Percentiles rank a stretch among this genome's conserved stretches.
Conservation (phyloP, 2,888 invertebrate genomes). For the Cryptocephalus primarius region DNA sequence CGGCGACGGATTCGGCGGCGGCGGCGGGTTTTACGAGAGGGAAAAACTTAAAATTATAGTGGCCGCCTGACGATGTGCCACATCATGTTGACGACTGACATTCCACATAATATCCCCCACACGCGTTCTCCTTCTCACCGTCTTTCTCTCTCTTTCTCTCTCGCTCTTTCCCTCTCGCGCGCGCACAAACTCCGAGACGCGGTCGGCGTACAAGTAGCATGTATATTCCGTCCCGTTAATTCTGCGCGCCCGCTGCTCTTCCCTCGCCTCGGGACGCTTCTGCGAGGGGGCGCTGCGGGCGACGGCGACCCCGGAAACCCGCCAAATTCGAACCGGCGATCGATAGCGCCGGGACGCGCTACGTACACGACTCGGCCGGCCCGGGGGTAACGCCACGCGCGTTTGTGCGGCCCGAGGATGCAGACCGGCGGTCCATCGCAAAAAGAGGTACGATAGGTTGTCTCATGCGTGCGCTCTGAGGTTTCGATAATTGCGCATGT, state of each 20-base stretch:
- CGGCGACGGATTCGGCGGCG: slow-evolving; percentile 33
- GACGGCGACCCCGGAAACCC: not conserved
- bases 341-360: not conserved
- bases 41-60: slow-evolving; percentile 37
- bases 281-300: not conserved
- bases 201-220: no score
- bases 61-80: slow-evolving; percentile 40
- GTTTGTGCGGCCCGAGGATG: no score
- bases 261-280: no score
- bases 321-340: not conserved
- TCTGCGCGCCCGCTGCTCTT: not conserved
- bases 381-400: no score
- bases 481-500: no score
- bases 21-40: slow-evolving; percentile 18
- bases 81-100: slow-evolving; percentile 41
- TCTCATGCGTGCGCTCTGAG: no score
- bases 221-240: slow-evolving; percentile 5
- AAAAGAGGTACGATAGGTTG: no score
- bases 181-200: no score
- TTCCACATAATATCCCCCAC: slow-evolving; percentile 2
- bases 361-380: not conserved
- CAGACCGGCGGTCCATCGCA: no score
- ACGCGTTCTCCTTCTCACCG: not conserved
- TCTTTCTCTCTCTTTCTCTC: no score
- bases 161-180: no score